Evolutionary conservation across 2,113 vertebrate genomes (phyloP).

Genomic region (Protobothrops flavoviridis): DNA sequence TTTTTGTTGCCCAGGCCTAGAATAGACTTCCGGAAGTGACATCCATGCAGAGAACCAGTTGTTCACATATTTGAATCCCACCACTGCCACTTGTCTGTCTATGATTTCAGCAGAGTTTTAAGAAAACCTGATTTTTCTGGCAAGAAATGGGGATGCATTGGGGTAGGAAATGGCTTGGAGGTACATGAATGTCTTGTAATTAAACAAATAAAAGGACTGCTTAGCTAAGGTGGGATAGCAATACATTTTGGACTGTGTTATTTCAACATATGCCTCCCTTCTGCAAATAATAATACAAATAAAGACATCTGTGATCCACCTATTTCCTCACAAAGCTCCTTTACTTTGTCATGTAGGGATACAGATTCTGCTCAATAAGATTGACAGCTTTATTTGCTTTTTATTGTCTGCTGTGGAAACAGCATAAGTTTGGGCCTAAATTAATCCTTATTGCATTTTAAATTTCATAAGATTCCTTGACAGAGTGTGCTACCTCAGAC

Average conservation of each 20-base stretch:
- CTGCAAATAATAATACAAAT: neutral
- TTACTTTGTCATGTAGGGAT: constrained; percentile 23
- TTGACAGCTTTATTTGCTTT: constrained; percentile 55
- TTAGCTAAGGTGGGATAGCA: neutral
- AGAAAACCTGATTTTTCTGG: neutral
- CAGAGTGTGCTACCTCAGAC: constrained; percentile 51
- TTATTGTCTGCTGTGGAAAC: constrained; percentile 49
- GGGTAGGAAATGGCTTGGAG: neutral
- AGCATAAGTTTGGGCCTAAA: constrained; percentile 45
- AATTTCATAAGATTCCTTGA: constrained; percentile 55
- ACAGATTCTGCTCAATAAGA: constrained; percentile 47
- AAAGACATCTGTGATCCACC: neutral
- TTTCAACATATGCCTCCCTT: neutral
- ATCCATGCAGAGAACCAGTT: too few relatives aligned
- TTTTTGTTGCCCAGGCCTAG: too few relatives aligned
- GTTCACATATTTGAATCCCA: too few relatives aligned
- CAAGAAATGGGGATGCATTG: neutral
- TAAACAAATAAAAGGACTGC: neutral
- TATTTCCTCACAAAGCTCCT: constrained; percentile 17
- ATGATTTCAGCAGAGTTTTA: neutral
- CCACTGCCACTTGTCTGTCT: too few relatives aligned
- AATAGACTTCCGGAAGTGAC: too few relatives aligned
- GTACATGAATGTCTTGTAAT: neutral
- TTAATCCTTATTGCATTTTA: constrained; percentile 59
- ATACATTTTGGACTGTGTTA: neutral